These are phyloP conservation scores for Pseudochirops cupreus DNA, from an alignment of 2,797 vertebrate species.

Conservation along the genomic window DNA sequence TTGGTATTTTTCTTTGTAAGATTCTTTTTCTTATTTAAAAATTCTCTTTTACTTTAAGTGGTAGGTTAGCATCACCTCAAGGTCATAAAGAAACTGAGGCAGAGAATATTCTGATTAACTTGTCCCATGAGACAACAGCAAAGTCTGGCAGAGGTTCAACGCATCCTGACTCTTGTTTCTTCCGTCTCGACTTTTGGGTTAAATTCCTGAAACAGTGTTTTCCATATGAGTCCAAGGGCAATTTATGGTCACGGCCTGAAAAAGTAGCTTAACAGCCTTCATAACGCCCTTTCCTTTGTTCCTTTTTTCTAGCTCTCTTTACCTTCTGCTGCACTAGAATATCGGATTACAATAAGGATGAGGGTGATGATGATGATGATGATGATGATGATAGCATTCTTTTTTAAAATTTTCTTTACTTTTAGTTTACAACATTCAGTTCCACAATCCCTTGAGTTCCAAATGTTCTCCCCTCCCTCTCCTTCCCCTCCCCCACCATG, in stretches of 20 bases:
- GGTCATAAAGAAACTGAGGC: background rate
- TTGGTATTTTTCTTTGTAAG: slow-evolving; percentile 32
- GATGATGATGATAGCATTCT: background rate
- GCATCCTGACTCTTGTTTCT: background rate
- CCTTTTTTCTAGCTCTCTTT: background rate
- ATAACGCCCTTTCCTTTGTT: background rate
- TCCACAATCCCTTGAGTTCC: no score
- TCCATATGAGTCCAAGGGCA: background rate
- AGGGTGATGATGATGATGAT: background rate
- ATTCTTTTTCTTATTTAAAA: background rate
- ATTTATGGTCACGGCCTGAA: background rate
- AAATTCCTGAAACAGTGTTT: slow-evolving; percentile 16
- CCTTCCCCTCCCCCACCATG: no score
- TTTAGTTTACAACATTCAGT: no score
- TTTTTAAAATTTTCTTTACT: no score
- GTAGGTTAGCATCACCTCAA: slow-evolving; percentile 12
- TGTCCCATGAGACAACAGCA: slow-evolving; percentile 2
- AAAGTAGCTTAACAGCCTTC: background rate
- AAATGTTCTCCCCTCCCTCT: no score
- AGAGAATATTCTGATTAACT: background rate
- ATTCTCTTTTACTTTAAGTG: background rate
- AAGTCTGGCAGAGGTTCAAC: background rate
- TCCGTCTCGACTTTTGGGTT: background rate
- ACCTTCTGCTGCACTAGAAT: background rate
- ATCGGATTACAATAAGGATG: background rate